phyloP scores from a whole-genome alignment of 30 jellyfish, hydroid and myxozoan genomes.

The Chrysaora quinquecirrha region DNA sequence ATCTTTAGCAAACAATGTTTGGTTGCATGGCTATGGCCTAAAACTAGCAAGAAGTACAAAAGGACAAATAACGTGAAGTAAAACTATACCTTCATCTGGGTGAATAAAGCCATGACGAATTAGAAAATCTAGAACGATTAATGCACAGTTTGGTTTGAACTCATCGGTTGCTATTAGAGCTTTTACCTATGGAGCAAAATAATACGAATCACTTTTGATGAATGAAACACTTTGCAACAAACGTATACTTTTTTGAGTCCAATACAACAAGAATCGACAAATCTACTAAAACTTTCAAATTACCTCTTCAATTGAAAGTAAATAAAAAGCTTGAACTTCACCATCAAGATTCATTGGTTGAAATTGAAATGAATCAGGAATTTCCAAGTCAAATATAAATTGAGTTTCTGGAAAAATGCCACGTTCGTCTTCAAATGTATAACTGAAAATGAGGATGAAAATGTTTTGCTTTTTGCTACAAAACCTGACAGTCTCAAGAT shows the following conservation, averaged over 20 bases:
- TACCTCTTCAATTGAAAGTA: constrained; percentile 90
- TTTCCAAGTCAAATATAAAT: constrained; percentile 83
- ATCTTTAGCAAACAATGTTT: not conserved
- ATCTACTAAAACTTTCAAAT: not conserved
- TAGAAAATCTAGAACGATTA: constrained; percentile 85
- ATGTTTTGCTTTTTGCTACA: too few species aligned
- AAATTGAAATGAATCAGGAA: constrained; percentile 84
- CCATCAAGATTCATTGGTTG: constrained; percentile 89
- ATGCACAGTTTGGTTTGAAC: constrained; percentile 93
- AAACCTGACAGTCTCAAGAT: too few species aligned
- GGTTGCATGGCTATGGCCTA: too few species aligned
- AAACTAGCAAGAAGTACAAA: too few species aligned
- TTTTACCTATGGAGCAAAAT: too few species aligned
- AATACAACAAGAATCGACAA: not conserved
- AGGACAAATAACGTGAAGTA: too few species aligned
- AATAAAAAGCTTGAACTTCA: constrained; percentile 82
- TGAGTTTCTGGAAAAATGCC: constrained; percentile 86
- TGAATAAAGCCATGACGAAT: constrained; percentile 89
- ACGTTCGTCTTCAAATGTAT: constrained; percentile 70
- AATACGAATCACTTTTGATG: not conserved
- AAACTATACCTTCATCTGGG: constrained; percentile 94
- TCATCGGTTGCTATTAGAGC: constrained; percentile 77
- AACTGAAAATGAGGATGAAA: constrained; percentile 39
- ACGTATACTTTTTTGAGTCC: too few species aligned
- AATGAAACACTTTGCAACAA: not conserved